Percentiles rank a stretch among this genome's conserved stretches.
These are phyloP conservation scores for Pseudomyrmex cubaensis DNA, from an alignment of 1,140 invertebrate species.

Conservation along the genomic window DNA sequence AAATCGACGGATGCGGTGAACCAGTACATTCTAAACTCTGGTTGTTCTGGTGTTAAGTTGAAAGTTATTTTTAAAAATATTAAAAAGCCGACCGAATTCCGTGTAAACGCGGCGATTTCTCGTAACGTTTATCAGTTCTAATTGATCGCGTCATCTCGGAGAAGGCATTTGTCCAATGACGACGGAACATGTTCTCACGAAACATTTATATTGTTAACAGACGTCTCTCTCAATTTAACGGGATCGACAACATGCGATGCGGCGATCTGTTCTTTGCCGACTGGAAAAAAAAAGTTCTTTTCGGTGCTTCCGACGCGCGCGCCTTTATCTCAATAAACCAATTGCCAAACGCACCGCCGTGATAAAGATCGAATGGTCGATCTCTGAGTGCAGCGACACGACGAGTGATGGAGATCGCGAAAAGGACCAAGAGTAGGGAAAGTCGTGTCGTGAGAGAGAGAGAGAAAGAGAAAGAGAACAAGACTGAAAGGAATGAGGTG, in stretches of 20 bases:
- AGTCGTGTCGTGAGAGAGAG: constrained; percentile 11
- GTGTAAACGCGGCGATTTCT: constrained; percentile 27
- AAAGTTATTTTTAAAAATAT: too few species aligned
- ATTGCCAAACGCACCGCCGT: constrained; percentile 16
- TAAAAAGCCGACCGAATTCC: background rate
- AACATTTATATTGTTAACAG: background rate
- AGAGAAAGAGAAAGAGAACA: constrained; percentile 40
- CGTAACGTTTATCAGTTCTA: constrained; percentile 14
- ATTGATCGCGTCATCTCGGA: constrained; percentile 47
- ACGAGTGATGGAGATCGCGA: constrained; percentile 38
- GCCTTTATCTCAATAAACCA: constrained; percentile 19
- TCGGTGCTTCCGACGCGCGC: background rate
- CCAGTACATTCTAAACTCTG: too few species aligned
- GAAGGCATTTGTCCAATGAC: constrained; percentile 4
- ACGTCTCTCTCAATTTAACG: background rate
- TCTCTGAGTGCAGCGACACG: constrained; percentile 8
- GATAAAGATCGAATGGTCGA: constrained; percentile 4
- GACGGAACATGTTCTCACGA: constrained; percentile 27
- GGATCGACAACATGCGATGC: background rate
- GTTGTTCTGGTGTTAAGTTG: too few species aligned
- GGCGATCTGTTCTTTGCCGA: background rate
- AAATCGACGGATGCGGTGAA: too few species aligned
- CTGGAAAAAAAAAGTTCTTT: background rate
- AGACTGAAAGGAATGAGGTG: constrained; percentile 64
- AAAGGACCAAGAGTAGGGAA: constrained; percentile 26